Evolutionary conservation across 2,113 vertebrate species (phyloP), one percentile per base, ranked within the genome.

Genomic region (Gulo gulo): DNA sequence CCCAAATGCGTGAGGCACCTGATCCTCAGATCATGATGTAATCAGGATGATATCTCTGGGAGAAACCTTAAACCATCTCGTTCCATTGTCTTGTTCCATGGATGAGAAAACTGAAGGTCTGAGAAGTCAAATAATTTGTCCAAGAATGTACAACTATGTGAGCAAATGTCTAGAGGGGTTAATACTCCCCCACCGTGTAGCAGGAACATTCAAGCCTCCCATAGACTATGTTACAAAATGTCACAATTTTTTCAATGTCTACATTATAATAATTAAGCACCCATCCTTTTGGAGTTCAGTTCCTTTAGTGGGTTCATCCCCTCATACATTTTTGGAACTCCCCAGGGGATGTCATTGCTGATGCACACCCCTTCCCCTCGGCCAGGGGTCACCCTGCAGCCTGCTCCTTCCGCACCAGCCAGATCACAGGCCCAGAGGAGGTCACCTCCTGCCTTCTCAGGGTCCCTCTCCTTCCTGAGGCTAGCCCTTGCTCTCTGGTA

Each of bases 161-260:
- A 96, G 59, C 36, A 83, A 93, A 89, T 55, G 52, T 26, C 78
- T 79, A 55, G 73, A 23, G 86, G 86, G 86, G 59, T 36, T 83
- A n/a, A 6, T 42, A 45, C 85, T 86, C 82, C 31, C 6, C 23
- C 24, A 18, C 11, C 7, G 16, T 11, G 55, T 39, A 69, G 87
- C 78, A 55, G 34, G 63, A n/a, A 67, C 85, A 45, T 23, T 65
- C 45, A 74, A 50, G 18, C 47, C 23, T 92, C 79, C 65, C 52
- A 42, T 14, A 55, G 31, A 47, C 9, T 12, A 5, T 88, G 24
- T 24, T 47, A n/a, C 26, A 36, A 92, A 91, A 91, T 88, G 47
- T 55, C 50, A 63, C 45, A 45, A 5, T 59, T 87, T 95, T 80
- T 88, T 69, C 67, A 57, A 11, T 59, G 47, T 73, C 69, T 63